These are phyloP conservation scores for Bombus soroeensis DNA, from an alignment of 1,140 invertebrate genomes.

Conservation along the genomic window DNA sequence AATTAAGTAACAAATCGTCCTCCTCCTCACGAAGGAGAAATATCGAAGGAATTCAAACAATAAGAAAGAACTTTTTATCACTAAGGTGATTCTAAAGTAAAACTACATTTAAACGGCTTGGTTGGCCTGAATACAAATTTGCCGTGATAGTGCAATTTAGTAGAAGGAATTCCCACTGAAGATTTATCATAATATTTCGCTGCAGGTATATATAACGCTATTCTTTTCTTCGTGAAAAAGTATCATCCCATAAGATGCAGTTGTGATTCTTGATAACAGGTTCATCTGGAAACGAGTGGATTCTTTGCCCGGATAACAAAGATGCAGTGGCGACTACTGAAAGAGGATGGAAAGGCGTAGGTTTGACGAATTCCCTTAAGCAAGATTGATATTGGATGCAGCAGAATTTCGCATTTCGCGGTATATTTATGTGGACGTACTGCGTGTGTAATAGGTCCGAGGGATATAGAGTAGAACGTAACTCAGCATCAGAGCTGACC, in stretches of 20 bases:
- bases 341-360: not conserved
- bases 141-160: too few relatives aligned
- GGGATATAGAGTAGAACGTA: conserved; percentile 77
- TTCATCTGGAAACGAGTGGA: not conserved
- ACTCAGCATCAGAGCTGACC: conserved; percentile 75
- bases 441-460: conserved; percentile 72
- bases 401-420: conserved; percentile 54
- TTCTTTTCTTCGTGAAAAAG: not conserved
- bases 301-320: not conserved
- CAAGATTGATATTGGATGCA: conserved; percentile 28
- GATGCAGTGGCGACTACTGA: not conserved
- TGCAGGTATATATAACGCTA: not conserved
- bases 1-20: too few relatives aligned
- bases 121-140: too few relatives aligned
- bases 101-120: too few relatives aligned
- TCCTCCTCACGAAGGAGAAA: too few relatives aligned
- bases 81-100: too few relatives aligned
- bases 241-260: too few relatives aligned
- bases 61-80: too few relatives aligned
- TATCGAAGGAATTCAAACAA: too few relatives aligned
- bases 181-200: not conserved
- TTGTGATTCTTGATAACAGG: not conserved
- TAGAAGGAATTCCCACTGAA: not conserved
- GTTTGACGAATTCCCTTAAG: conserved; percentile 46
- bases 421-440: conserved; percentile 73